Conservation (phyloP, 2,888 invertebrate genomes). For the Idaea biselata region DNA sequence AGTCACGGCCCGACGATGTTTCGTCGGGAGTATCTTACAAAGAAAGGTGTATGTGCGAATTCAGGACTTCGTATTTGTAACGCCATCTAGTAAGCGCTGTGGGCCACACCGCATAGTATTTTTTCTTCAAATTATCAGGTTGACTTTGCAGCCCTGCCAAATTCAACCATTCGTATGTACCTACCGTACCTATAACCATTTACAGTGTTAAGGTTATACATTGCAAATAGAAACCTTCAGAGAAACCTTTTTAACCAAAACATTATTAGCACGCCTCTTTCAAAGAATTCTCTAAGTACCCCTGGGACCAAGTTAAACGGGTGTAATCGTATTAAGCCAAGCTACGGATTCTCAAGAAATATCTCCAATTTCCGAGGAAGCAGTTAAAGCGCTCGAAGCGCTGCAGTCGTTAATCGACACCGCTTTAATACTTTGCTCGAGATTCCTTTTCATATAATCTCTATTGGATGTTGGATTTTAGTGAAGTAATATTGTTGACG, state of each 20-base stretch:
- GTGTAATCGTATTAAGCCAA: background rate
- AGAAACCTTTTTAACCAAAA: background rate
- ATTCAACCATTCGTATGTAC: too few relatives aligned
- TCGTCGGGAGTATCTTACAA: too few relatives aligned
- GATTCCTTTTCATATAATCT: background rate
- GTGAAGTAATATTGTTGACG: background rate
- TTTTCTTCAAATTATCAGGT: too few relatives aligned
- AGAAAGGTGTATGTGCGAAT: too few relatives aligned
- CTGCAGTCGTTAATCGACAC: background rate
- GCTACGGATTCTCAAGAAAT: slow-evolving; percentile 1
- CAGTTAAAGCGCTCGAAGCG: background rate
- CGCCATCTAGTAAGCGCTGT: too few relatives aligned
- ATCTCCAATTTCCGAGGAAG: background rate
- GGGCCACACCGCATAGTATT: too few relatives aligned
- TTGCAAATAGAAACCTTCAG: background rate
- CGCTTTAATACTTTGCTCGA: background rate
- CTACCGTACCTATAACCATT: background rate
- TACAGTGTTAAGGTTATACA: background rate
- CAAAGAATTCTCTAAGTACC: background rate
- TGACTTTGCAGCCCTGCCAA: too few relatives aligned
- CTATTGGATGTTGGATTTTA: background rate
- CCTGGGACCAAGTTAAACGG: background rate
- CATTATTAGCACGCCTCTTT: background rate
- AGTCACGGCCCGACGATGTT: too few relatives aligned
- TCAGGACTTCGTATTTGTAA: too few relatives aligned